Evolutionary conservation across 2,113 vertebrate genomes (phyloP), one percentile per base, ranked within the genome.

Genomic region (Ptychochromis oligacanthus): DNA sequence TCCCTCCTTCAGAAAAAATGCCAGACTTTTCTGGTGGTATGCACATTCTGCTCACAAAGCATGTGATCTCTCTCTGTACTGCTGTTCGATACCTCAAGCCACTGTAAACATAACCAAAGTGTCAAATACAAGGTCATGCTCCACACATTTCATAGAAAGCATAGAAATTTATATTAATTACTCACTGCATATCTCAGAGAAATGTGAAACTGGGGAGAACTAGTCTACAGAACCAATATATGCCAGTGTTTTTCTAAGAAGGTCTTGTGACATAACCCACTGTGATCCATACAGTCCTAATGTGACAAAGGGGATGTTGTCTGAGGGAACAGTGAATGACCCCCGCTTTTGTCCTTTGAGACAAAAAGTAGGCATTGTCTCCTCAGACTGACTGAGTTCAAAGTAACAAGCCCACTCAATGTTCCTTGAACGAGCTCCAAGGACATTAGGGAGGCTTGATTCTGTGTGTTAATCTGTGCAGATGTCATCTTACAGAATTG

Each of bases 331-430:
- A 61, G 43, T 83, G 46, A 49, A 70, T 85, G 87, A 89, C 87
- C 77, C 8, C 61, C 15, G 6, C 76, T 80, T 79, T 88, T 88
- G 91, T 91, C 81, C 76, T 91, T 67, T 6, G 54, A 54, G 49
- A 85, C 75, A 88, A 87, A 88, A 78, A 60, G 59, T 56, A 56
- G 75, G 36, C 82, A 81, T 92, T 94, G 91, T 93, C 36, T 82
- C 43, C 54, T 52, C 81, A 80, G 70, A 84, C 87, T 77, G 82
- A 76, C 86, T 79, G 81, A 84, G 90, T 67, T 87, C 92, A 93
- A 91, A 92, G 81, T 77, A 89, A 80, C 72, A 15, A 87, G 86
- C 94, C 91, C 93, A 93, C 94, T 89, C 92, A 77, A 55, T 75
- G 90, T 81, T 89, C 77, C 87, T 87, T 83, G 89, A 93, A 88